phyloP scores from a whole-genome alignment of 2,797 vertebrate genomes.

The Danionella dracula region DNA sequence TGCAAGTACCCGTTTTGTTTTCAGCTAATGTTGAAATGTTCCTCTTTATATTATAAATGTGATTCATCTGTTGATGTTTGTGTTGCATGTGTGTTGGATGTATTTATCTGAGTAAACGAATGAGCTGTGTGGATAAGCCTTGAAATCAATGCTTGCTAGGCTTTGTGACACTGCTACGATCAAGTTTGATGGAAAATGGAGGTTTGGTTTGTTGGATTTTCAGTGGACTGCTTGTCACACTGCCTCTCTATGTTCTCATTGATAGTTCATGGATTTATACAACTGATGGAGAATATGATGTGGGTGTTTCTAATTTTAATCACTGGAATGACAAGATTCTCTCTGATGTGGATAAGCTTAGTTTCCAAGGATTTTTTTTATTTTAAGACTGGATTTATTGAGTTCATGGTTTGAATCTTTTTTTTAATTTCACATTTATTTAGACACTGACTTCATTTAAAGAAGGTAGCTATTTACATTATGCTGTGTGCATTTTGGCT shows the following conservation, averaged over 20 bases:
- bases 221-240: conserved; percentile 10
- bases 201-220: conserved; percentile 22
- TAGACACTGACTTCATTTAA: too few species aligned
- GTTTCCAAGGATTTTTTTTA: too few species aligned
- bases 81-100: too few species aligned
- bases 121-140: background rate
- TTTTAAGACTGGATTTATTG: too few species aligned
- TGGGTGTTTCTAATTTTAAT: conserved; percentile 22
- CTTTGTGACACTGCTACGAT: conserved; percentile 17
- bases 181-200: conserved; percentile 8
- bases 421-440: too few species aligned
- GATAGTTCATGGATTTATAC: too few species aligned
- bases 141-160: background rate
- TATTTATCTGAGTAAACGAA: too few species aligned
- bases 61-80: too few species aligned
- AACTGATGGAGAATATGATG: conserved; percentile 17
- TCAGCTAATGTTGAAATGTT: background rate
- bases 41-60: background rate
- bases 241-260: background rate
- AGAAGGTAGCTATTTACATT: too few species aligned
- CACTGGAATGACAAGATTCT: conserved; percentile 15
- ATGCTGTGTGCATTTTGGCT: too few species aligned
- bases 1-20: background rate
- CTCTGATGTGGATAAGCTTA: background rate
- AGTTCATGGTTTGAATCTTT: too few species aligned